phyloP scores from a whole-genome alignment of 2,797 vertebrate species.

The Sebastes diaconus region DNA sequence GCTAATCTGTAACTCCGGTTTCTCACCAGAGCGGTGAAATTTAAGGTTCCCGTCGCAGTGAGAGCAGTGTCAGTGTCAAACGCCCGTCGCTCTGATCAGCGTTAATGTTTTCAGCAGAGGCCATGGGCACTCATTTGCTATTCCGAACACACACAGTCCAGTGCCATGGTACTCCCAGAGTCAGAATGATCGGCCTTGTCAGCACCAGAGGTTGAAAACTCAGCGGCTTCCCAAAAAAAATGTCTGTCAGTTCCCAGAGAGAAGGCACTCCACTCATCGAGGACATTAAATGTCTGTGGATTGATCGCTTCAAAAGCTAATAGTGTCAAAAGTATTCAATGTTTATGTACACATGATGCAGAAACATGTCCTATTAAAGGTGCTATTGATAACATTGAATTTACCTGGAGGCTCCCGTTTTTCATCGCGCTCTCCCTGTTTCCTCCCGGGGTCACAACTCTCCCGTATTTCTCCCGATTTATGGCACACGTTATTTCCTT shows the following conservation, averaged over 20 bases:
- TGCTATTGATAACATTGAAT: too few relatives aligned
- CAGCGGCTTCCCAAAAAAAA: constrained; percentile 25
- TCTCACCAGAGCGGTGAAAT: constrained; percentile 17
- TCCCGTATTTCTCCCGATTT: too few relatives aligned
- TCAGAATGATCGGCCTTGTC: constrained; percentile 52
- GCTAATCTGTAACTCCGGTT: constrained; percentile 33
- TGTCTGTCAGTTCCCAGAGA: constrained; percentile 7
- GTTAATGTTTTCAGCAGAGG: constrained; percentile 45
- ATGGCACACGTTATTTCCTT: too few relatives aligned
- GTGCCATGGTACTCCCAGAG: constrained; percentile 32
- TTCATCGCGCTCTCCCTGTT: too few relatives aligned
- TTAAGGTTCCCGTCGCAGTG: neutral
- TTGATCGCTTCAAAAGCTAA: constrained; percentile 34
- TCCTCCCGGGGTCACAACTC: too few relatives aligned
- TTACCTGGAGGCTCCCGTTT: too few relatives aligned
- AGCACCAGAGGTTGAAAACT: constrained; percentile 55
- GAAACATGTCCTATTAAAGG: neutral
- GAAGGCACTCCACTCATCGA: constrained; percentile 32
- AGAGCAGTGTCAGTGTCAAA: constrained; percentile 37
- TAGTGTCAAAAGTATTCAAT: neutral
- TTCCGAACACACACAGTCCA: constrained; percentile 56
- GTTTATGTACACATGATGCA: neutral
- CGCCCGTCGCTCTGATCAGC: constrained; percentile 38
- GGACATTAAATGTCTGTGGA: constrained; percentile 59
- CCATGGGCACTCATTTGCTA: constrained; percentile 40